A percentile compares a stretch with the other conserved stretches of the same genome.
These are phyloP conservation scores for Regulus satrapa DNA, from an alignment of 2,113 vertebrate species.

Conservation along the genomic window DNA sequence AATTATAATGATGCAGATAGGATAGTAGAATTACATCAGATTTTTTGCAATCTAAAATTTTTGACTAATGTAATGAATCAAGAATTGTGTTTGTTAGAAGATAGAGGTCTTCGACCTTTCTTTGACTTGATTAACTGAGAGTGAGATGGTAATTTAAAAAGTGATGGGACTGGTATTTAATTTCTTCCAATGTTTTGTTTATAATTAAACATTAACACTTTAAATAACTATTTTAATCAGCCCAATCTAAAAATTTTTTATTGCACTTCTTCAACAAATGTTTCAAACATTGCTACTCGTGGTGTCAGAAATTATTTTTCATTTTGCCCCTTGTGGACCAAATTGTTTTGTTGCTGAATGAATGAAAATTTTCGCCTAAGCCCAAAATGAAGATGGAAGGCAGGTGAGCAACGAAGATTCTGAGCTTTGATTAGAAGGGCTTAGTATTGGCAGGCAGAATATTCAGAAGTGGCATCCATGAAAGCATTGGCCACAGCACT, in stretches of 20 bases:
- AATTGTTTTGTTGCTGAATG: background rate
- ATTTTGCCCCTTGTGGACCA: background rate
- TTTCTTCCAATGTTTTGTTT: slow-evolving; percentile 62
- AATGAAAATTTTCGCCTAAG: background rate
- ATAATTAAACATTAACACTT: slow-evolving; percentile 61
- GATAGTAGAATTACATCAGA: slow-evolving; percentile 17
- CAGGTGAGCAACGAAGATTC: background rate
- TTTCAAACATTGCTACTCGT: background rate
- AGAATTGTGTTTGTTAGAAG: slow-evolving; percentile 68
- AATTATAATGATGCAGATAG: slow-evolving; percentile 9
- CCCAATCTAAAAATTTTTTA: background rate
- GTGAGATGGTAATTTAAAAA: slow-evolving; percentile 84
- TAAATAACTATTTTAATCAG: slow-evolving; percentile 18
- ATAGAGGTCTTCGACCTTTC: slow-evolving; percentile 88
- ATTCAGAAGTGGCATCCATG: background rate
- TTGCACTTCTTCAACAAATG: background rate
- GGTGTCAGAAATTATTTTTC: background rate
- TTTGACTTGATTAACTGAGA: slow-evolving; percentile 80
- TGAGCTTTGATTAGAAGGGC: background rate
- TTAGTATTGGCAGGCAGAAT: background rate
- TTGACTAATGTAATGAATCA: slow-evolving; percentile 57
- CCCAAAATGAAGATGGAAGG: background rate
- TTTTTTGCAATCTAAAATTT: slow-evolving; percentile 57
- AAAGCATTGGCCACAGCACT: background rate
- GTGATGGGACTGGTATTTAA: slow-evolving; percentile 49